phyloP scores from a whole-genome alignment of 2,113 vertebrate species.

The Pristiophorus japonicus region DNA sequence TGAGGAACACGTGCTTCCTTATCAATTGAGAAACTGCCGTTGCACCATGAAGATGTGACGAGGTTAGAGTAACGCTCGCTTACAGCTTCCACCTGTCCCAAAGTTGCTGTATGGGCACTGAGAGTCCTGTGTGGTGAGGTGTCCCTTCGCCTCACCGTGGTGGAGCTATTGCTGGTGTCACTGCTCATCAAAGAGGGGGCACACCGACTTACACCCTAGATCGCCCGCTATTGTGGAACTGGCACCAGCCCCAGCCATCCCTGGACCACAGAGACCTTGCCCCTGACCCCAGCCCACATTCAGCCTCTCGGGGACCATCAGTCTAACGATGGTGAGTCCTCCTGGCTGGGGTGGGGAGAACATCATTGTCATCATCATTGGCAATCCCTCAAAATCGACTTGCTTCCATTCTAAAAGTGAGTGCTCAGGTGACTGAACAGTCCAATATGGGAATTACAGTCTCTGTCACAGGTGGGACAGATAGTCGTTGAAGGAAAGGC shows the following conservation, averaged over 20 bases:
- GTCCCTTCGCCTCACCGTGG: background rate
- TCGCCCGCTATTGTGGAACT: background rate
- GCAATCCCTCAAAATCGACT: too few species aligned
- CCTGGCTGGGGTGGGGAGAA: too few species aligned
- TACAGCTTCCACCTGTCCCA: background rate
- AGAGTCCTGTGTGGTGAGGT: too few species aligned
- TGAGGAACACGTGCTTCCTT: background rate
- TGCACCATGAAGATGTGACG: background rate
- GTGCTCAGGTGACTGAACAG: too few species aligned
- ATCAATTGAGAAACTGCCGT: background rate
- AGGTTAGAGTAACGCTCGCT: background rate
- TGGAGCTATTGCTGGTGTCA: background rate
- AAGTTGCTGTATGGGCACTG: background rate
- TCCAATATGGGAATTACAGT: too few species aligned
- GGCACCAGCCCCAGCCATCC: background rate
- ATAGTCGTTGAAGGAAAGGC: too few species aligned
- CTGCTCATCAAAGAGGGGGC: background rate
- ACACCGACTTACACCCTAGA: background rate
- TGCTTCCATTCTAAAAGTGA: too few species aligned
- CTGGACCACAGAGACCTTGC: background rate
- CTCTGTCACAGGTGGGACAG: too few species aligned
- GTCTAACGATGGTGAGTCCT: background rate
- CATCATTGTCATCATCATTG: too few species aligned
- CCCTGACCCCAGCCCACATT: too few species aligned
- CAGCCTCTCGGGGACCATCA: background rate